Percentiles rank a stretch among this genome's conserved stretches.
Evolutionary conservation across 2,888 invertebrate species (phyloP).

Genomic region (Cataglyphis cursor): DNA sequence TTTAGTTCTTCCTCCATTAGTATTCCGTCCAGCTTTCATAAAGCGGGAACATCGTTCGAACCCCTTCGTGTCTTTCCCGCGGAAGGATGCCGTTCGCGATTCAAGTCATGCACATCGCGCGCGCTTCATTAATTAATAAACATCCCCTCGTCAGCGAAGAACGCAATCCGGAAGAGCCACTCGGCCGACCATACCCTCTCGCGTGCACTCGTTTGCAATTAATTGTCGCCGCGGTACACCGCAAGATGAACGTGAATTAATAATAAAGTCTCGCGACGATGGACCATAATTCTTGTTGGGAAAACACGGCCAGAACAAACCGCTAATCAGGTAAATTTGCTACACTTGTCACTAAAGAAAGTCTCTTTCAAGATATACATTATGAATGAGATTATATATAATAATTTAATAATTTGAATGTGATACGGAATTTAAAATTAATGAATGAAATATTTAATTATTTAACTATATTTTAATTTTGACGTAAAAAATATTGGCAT

Average conservation of each 20-base stretch:
- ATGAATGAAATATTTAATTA: slow-evolving; percentile 6
- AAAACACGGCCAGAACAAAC: not conserved
- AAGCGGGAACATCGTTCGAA: slow-evolving; percentile 24
- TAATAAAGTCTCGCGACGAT: slow-evolving; percentile 36
- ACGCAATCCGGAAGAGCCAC: slow-evolving; percentile 24
- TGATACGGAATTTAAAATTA: slow-evolving; percentile 15
- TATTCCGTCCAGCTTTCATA: slow-evolving; percentile 25
- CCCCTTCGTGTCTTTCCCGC: slow-evolving; percentile 34
- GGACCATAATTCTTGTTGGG: not conserved
- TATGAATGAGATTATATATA: not conserved
- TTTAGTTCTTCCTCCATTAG: not conserved
- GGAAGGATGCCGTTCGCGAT: slow-evolving; percentile 65
- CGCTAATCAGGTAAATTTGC: slow-evolving; percentile 25
- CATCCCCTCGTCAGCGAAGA: slow-evolving; percentile 50
- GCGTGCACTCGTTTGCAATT: slow-evolving; percentile 51
- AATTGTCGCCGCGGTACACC: slow-evolving; percentile 46
- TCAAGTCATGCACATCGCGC: slow-evolving; percentile 73
- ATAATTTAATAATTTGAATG: not conserved
- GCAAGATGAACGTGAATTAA: slow-evolving; percentile 43
- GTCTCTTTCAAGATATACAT: not conserved
- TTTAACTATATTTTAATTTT: not conserved
- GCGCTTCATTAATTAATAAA: slow-evolving; percentile 77
- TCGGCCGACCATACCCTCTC: slow-evolving; percentile 28
- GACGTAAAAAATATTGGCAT: not conserved
- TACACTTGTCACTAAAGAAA: not conserved